These are phyloP conservation scores for Alaudala cheleensis DNA, from an alignment of 2,113 vertebrate species.

Conservation along the genomic window DNA sequence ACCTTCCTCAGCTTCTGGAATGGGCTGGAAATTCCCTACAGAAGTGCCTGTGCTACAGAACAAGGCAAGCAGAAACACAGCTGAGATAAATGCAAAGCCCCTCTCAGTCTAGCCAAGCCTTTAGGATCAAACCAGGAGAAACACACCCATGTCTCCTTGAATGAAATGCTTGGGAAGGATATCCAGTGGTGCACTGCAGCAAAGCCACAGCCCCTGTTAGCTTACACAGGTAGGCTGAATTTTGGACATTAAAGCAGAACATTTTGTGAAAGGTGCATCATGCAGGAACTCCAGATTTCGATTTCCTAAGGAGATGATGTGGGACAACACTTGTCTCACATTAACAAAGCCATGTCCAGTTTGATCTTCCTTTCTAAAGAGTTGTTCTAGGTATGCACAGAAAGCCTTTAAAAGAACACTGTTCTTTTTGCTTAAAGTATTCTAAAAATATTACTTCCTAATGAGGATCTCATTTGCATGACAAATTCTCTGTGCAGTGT, in stretches of 20 bases:
- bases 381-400: not conserved
- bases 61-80: not conserved
- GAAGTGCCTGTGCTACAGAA: not conserved
- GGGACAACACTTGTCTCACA: not conserved
- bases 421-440: not conserved
- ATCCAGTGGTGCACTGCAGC: not conserved
- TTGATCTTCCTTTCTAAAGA: not conserved
- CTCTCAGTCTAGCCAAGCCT: not conserved
- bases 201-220: not conserved
- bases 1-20: not conserved
- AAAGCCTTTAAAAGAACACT: not conserved
- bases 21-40: not conserved
- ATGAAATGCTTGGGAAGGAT: not conserved
- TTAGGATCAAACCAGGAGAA: not conserved
- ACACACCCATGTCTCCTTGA: not conserved
- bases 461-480: constrained; percentile 53
- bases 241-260: not conserved
- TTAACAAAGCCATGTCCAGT: not conserved
- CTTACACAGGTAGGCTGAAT: not conserved
- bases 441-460: constrained; percentile 56
- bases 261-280: not conserved
- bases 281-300: not conserved
- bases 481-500: constrained; percentile 47
- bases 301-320: not conserved
- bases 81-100: not conserved